phyloP scores from a whole-genome alignment of 2,888 invertebrate genomes.

The Eudemis profundana region DNA sequence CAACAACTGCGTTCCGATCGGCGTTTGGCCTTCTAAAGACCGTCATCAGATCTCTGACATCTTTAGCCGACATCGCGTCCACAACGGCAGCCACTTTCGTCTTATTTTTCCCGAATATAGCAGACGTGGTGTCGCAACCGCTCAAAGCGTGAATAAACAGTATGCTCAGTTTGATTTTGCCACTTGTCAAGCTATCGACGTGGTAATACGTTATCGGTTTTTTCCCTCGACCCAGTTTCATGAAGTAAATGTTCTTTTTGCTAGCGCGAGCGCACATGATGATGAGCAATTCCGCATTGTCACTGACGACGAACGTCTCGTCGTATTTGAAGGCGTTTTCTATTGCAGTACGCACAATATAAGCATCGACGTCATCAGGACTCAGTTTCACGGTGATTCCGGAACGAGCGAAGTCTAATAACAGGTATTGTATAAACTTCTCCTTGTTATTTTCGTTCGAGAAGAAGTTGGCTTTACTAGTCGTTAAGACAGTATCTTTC shows the following conservation, averaged over 20 bases:
- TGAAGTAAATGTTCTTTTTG: conserved; percentile 10
- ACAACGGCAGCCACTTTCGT: not conserved
- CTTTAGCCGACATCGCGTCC: not conserved
- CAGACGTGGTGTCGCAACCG: conserved; percentile 7
- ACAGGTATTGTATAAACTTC: conserved; percentile 12
- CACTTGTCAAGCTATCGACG: not conserved
- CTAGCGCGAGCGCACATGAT: not conserved
- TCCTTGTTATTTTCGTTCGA: conserved; percentile 15
- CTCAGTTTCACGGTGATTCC: conserved; percentile 6
- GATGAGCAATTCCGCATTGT: not conserved
- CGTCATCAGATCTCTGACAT: conserved; percentile 1
- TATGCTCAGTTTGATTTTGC: conserved; percentile 1
- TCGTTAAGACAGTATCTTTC: conserved; percentile 10
- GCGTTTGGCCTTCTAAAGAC: not conserved
- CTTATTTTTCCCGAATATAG: conserved; percentile 12
- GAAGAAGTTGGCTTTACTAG: not conserved
- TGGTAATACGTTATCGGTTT: conserved; percentile 8
- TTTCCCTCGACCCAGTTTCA: conserved; percentile 5
- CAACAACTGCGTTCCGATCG: conserved; percentile 6
- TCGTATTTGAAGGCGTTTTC: not conserved
- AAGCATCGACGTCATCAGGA: not conserved
- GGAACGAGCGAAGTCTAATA: conserved; percentile 3
- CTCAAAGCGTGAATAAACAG: conserved; percentile 12
- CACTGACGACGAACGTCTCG: not conserved
- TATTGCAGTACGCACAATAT: not conserved